Percentiles rank a stretch among this genome's conserved stretches.
These are phyloP conservation scores for Chiridota heheva DNA, from an alignment of 35 echinoderm and acorn worm species.

Conservation along the genomic window DNA sequence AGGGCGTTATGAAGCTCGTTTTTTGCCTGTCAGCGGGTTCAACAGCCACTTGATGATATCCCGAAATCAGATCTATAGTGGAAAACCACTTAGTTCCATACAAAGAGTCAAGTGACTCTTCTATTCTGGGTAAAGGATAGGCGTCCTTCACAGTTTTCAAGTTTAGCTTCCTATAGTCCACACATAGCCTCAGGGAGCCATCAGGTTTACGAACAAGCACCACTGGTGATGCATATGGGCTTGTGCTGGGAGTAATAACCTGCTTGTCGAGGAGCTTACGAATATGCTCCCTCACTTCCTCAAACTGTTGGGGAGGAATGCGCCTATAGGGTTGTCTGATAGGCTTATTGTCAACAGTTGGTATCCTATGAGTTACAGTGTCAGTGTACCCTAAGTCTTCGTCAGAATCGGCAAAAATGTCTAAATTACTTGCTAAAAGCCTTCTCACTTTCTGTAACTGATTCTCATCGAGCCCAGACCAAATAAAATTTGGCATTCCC, in stretches of 20 bases:
- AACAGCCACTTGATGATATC: slow-evolving; percentile 46
- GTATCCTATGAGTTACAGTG: slow-evolving; percentile 31
- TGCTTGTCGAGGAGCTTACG: slow-evolving; percentile 14
- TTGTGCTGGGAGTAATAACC: slow-evolving; percentile 27
- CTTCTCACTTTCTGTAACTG: background rate
- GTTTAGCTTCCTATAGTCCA: slow-evolving; percentile 67
- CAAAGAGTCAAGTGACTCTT: slow-evolving; percentile 54
- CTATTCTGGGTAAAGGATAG: slow-evolving; percentile 60
- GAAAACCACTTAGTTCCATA: slow-evolving; percentile 55
- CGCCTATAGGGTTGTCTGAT: slow-evolving; percentile 47
- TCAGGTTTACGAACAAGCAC: slow-evolving; percentile 57
- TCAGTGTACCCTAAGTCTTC: slow-evolving; percentile 37
- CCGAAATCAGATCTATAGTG: slow-evolving; percentile 38
- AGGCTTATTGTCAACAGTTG: slow-evolving; percentile 23
- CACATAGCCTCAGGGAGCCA: slow-evolving; percentile 41
- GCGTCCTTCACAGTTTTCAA: slow-evolving; percentile 28
- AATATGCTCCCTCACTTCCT: slow-evolving; percentile 48
- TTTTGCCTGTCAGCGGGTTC: slow-evolving; percentile 22
- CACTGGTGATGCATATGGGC: slow-evolving; percentile 41
- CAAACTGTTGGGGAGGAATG: slow-evolving; percentile 31
- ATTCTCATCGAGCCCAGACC: background rate
- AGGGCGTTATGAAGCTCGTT: slow-evolving; percentile 41
- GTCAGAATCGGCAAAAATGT: slow-evolving; percentile 46
- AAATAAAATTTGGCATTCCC: background rate
- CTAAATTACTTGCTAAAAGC: background rate